Conservation (phyloP, 2,888 invertebrate genomes). For the Agonopterix arenella region DNA sequence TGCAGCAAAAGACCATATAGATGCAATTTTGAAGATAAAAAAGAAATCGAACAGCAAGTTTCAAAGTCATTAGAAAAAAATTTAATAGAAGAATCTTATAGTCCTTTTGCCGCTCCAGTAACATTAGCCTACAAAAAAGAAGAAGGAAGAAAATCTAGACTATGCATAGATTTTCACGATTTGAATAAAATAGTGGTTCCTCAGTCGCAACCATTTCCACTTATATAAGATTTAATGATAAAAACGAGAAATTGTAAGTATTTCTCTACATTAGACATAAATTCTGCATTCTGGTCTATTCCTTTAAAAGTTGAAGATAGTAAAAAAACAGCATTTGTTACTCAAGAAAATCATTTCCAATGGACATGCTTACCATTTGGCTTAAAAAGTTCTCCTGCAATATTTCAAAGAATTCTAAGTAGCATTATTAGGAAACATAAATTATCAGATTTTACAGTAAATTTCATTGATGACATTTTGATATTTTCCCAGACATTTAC, state of each 20-base stretch:
- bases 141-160: constrained; percentile 20
- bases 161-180: constrained; percentile 28
- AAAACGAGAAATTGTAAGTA: constrained; percentile 18
- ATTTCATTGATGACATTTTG: constrained; percentile 7
- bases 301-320: constrained; percentile 24
- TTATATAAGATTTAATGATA: constrained; percentile 20
- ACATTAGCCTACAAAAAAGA: constrained; percentile 18
- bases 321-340: constrained; percentile 17
- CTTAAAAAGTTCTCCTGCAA: constrained; percentile 22
- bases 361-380: constrained; percentile 23
- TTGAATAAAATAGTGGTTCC: constrained; percentile 23
- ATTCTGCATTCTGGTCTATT: constrained; percentile 36
- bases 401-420: constrained; percentile 21
- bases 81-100: constrained; percentile 18
- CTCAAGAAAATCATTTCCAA: constrained; percentile 8
- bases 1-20: constrained; percentile 16
- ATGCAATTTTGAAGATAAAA: constrained; percentile 15
- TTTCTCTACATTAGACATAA: constrained; percentile 27
- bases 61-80: constrained; percentile 13
- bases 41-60: constrained; percentile 15
- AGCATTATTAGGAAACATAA: constrained; percentile 12
- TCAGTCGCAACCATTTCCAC: constrained; percentile 24
- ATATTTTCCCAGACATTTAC: neutral
- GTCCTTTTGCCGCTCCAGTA: constrained; percentile 19
- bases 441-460: constrained; percentile 1